Evolutionary conservation across 2,797 vertebrate genomes (phyloP), one percentile per base, ranked within the genome.

Genomic region (Malurus splendens): DNA sequence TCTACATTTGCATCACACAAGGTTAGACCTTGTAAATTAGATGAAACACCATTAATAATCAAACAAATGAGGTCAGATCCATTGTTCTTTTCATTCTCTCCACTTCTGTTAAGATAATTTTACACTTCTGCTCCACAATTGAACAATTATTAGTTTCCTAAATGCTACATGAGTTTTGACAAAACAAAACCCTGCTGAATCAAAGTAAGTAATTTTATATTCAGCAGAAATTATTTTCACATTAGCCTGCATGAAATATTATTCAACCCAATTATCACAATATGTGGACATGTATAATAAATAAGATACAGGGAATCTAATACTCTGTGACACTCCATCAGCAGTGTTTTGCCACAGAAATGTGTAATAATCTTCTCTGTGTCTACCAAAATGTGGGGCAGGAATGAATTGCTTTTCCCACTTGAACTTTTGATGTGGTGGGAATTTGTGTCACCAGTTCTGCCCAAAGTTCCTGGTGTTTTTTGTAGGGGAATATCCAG

Each of bases 101-200:
- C 90, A 55, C 85, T 95, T 95, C 93, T 96, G 91, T 96, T 97
- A 95, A 81, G 83, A 94, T 96, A 95, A 96, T 97, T 97, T 96
- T 96, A 96, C 79, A 95, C 92, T 95, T 51, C 57, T 93, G 93
- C 92, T 96, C 48, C 23, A 91, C 96, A 97, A 97, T 93, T 97
- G 96, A 97, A 93, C 95, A 96, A 87, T 96, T 95, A 97, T 96
- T 97, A 97, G 87, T 96, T 97, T 93, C 94, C 94, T 97, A 97
- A 98, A 96, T 96, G 96, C 89, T 97, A 95, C 95, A 96, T 92
- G 95, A 96, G 74, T 97, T 97, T 97, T 96, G 96, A 98, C 96
- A 97, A 97, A 97, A 96, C 89, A 96, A 97, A 94, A 75, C 96
- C 96, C 95, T 16, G 52, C 90, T 92, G 96, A 97, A 96, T 96